Evolutionary conservation across 2,113 vertebrate genomes (phyloP), one percentile per base, ranked within the genome.

Genomic region (Onychostruthus taczanowskii): DNA sequence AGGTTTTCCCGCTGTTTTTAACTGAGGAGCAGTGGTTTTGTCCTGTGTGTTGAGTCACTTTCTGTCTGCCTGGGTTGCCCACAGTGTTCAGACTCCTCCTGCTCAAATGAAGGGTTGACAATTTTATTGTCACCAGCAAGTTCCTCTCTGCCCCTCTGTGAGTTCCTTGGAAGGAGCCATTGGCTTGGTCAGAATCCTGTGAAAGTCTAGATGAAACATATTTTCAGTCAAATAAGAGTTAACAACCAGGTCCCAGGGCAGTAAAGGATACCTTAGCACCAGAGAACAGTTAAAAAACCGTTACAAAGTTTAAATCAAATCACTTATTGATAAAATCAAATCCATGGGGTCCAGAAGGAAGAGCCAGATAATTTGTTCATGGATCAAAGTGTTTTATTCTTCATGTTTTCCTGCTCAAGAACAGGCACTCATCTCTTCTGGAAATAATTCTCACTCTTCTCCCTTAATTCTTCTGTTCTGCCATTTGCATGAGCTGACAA

Each of bases 81-180:
- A 12, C 5, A 14, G 6, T 2, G 6, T 10, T 77, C 22, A 18
- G 28, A 18, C 17, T 69, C 1, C 0, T 21, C 19, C 56, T 37
- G n/a, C 24, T 67, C 53, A n/a, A 17, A 49, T 19, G 41, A 30
- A 1, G 3, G 9, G 6, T 1, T 15, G n/a, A 52, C 1, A 10
- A 6, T 55, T 30, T 50, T 30, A 12, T 16, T 72, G 30, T 24
- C 41, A 35, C 39, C 50, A 33, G 10, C 44, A 37, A 35, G 33
- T 47, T 93, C n/a, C 28, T 49, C 30, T 84, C 69, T 41, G 24
- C 12, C 35, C 35, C 7, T 27, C 68, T 77, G 17, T 7, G 28
- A 66, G 26, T 7, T 78, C 74, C 33, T 52, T 75, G 56, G 43
- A 59, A 78, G 14, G 2, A 53, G 15, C 39, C 26, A 8, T 5